Base-by-base conservation (phyloP, 2,113 vertebrate genomes). In the Nerophis ophidion region DNA sequence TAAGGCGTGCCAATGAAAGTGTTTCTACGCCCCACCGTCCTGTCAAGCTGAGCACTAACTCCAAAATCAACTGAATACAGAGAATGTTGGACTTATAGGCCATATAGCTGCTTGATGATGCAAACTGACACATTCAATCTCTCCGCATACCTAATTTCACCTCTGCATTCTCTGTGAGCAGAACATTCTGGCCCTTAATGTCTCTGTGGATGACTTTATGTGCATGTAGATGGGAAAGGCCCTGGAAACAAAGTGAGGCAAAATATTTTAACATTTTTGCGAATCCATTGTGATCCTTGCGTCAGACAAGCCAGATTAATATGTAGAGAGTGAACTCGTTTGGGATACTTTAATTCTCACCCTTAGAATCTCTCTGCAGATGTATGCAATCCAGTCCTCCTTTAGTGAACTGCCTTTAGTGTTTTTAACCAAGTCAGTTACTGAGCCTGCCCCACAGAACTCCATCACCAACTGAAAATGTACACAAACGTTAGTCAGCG, bases 1-100 rank as follows among this genome's bases (percentile, higher is more conserved):
- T 96, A 97, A 0, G 94, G 94, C 4, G 94, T 97, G 10, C 94
- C 94, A 1, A 97, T 97, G 79, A 97, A 97, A 3, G 94, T 97
- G 87, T 97, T 97, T 62, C 94, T 87, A 15, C 94, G 91, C 1
- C 94, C 94, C 33, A 96, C 94, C 0, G 94, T 96, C 50, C 94
- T 87, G 79, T 97, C 94, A 82, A 97, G 74, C 84, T 97, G 94
- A 44, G 94, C 94, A 2, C 94, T 97, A 63, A 97, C 94, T 0
- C 94, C 94, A 68, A 97, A 97, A 68, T 97, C 94, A 78, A 97
- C 94, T 97, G 66, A 10, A 51, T 6, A 51, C 5, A 26, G 17
- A 40, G 6, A 12, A 42, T n/a, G 5, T 36, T 12, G 62, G 45
- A 8, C 0, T 0, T 19, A 4, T 6, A 63, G 0, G 17, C 5